phyloP scores from a whole-genome alignment of 2,888 invertebrate species.

The Leptopilina myrica region DNA sequence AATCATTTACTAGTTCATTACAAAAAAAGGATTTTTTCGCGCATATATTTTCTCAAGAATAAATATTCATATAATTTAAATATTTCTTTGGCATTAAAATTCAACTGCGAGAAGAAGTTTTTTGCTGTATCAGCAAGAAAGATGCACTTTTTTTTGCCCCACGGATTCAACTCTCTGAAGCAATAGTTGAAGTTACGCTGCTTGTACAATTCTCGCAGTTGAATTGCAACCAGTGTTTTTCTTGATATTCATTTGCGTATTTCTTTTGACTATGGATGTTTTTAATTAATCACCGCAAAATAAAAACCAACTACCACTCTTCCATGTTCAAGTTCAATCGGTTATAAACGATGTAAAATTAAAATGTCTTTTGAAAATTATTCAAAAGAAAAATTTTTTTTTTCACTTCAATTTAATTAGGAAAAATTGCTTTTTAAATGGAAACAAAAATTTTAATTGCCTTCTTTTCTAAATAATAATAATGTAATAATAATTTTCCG shows the following conservation, averaged over 20 bases:
- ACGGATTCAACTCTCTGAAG: conserved; percentile 23
- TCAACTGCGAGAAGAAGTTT: not conserved
- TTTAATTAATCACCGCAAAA: conserved; percentile 1
- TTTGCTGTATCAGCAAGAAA: conserved; percentile 22
- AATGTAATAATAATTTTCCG: too few relatives aligned
- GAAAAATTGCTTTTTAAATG: too few relatives aligned
- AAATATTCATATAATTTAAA: conserved; percentile 26
- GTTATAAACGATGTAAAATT: too few relatives aligned
- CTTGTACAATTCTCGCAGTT: conserved; percentile 17
- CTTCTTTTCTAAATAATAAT: too few relatives aligned
- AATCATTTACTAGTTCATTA: not conserved
- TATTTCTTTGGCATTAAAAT: conserved; percentile 20
- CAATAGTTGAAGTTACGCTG: conserved; percentile 28
- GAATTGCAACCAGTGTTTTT: conserved; percentile 25
- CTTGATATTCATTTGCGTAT: conserved; percentile 11
- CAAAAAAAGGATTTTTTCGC: not conserved
- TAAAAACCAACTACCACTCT: not conserved
- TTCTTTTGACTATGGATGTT: conserved; percentile 4
- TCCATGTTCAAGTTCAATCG: not conserved
- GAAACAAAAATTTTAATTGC: too few relatives aligned
- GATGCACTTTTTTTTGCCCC: conserved; percentile 21
- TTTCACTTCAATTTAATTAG: too few relatives aligned
- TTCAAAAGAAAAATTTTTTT: too few relatives aligned
- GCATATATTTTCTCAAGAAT: not conserved
- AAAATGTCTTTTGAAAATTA: too few relatives aligned